Conservation (phyloP, 2,888 invertebrate species). For the Cheilosia impressa region DNA sequence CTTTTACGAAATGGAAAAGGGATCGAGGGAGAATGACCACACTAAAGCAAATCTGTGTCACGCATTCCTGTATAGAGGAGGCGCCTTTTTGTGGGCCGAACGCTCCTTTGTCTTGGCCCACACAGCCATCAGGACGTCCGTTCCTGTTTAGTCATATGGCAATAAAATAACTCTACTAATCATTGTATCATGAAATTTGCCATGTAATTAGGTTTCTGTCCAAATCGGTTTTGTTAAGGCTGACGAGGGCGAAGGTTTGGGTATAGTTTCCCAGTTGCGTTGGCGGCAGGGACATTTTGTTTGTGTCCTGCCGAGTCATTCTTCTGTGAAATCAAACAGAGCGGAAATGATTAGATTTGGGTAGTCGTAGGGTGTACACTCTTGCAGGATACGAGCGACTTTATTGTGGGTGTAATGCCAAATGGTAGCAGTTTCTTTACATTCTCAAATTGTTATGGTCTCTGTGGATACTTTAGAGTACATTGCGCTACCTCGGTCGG, state of each 20-base stretch:
- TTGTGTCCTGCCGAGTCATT: conserved; percentile 33
- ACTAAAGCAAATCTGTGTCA: conserved; percentile 36
- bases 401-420: conserved; percentile 22
- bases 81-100: background rate
- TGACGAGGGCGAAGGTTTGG: background rate
- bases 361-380: background rate
- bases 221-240: conserved; percentile 28
- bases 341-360: conserved; percentile 59
- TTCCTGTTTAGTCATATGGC: conserved; percentile 50
- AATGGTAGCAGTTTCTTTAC: conserved; percentile 24
- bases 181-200: conserved; percentile 60
- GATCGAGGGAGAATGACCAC: conserved; percentile 7
- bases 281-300: too few relatives aligned
- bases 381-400: conserved; percentile 3
- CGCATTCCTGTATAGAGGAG: conserved; percentile 8
- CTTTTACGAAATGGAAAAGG: conserved; percentile 10
- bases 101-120: conserved; percentile 5
- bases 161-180: conserved; percentile 60
- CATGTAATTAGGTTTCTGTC: conserved; percentile 68
- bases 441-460: conserved; percentile 22
- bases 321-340: conserved; percentile 44
- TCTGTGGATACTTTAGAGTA: too few relatives aligned
- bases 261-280: background rate
- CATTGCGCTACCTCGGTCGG: background rate
- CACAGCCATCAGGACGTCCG: conserved; percentile 19